Base-by-base conservation (phyloP, 2,888 invertebrate genomes). In the Argyresthia albistria region DNA sequence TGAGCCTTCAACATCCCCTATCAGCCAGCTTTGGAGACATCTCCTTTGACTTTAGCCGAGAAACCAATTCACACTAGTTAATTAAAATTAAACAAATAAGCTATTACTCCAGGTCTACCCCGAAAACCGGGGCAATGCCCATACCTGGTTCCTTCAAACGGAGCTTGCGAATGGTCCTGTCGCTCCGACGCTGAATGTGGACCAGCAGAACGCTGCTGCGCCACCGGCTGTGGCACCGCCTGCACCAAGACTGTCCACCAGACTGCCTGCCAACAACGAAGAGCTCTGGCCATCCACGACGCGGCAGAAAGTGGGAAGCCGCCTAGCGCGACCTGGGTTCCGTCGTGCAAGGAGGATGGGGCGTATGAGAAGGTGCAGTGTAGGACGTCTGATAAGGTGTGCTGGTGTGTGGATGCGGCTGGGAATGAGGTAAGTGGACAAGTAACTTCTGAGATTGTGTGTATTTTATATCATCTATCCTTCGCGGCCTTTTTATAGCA, bases 141-240 rank as follows among this genome's bases (percentile, higher is more conserved):
- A 0, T 96, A 93, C 71, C 79, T 95, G 56, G 92, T 95, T 36
- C 95, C 95, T 0, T 82, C 89, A 45, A 89, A 87, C 1, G 90
- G 89, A 0, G 82, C 89, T 0, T 95, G 95, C 66, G 93, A 94
- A 62, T 91, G 93, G 67, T 91, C 93, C 65, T 96, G 96, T 60
- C 91, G 91, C 52, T 91, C 91, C 0, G 95, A 96, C 75, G 89
- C 91, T 12, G 92, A 94, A 59, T 96, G 96, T 65, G 90, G 90
- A 1, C 89, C 90, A 0, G 84, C 87, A 0, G 89, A 90, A 54
- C 92, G 95, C 55, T 96, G 96, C 75, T 96, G 96, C 67, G 94
- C 95, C 0, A 96, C 95, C 46, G 96, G 96, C 25, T 96, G 96
- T 66, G 95, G 95, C 0, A 95, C 95, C 0, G 92, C 93, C 60